These are phyloP conservation scores for Tupaia chinensis DNA, from an alignment of 2,113 vertebrate species.

Conservation along the genomic window DNA sequence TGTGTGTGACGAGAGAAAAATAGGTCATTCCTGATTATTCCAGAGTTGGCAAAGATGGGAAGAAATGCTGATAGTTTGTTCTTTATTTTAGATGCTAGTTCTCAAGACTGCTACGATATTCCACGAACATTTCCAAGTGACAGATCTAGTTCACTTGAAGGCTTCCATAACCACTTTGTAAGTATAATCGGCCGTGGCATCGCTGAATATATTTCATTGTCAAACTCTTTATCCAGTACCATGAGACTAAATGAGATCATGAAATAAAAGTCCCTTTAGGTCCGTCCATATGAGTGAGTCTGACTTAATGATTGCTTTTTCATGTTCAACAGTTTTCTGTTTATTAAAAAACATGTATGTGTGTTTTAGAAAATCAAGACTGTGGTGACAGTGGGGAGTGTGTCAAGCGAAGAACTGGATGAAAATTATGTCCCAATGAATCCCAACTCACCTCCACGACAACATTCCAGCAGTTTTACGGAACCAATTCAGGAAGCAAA, in stretches of 20 bases:
- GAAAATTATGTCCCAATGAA: conserved; percentile 99
- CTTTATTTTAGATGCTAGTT: conserved; percentile 93
- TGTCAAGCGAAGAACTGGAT: conserved; percentile 95
- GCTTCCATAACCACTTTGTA: conserved; percentile 97
- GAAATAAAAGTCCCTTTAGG: not conserved
- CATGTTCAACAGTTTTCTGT: conserved; percentile 73
- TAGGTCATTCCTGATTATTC: not conserved
- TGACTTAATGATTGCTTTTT: conserved; percentile 77
- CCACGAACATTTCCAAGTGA: conserved; percentile 96
- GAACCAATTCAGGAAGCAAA: conserved; percentile 96
- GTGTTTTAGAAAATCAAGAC: conserved; percentile 96
- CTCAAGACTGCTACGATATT: conserved; percentile 98
- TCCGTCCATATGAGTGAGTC: not conserved
- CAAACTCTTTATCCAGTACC: not conserved
- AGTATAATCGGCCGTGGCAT: conserved; percentile 86
- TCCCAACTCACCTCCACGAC: conserved; percentile 96
- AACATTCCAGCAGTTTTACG: conserved; percentile 94
- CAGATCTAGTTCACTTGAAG: conserved; percentile 96
- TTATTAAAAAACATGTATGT: conserved; percentile 84
- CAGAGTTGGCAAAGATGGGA: not conserved
- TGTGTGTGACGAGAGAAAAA: not conserved
- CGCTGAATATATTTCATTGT: not conserved
- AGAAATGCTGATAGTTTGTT: conserved; percentile 53
- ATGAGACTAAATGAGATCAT: not conserved
- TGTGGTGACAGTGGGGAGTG: conserved; percentile 93